These are phyloP conservation scores for Morpho deidamia DNA, from an alignment of 2,888 invertebrate genomes.

Conservation along the genomic window DNA sequence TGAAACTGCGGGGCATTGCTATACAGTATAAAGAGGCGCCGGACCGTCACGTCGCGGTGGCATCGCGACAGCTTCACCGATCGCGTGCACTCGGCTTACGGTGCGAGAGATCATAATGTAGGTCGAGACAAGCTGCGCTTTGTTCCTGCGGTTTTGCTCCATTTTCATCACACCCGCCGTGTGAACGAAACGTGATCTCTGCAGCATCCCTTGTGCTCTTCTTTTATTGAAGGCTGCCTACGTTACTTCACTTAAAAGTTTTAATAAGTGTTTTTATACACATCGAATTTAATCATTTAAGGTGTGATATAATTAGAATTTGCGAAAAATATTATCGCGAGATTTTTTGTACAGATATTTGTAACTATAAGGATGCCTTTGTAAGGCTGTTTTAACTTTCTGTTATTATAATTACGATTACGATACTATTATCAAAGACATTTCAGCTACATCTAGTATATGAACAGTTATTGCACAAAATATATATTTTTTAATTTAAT, in stretches of 20 bases:
- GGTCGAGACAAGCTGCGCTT: slow-evolving; percentile 27
- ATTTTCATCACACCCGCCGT: slow-evolving; percentile 65
- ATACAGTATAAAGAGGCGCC: too few relatives aligned
- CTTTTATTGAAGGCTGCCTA: slow-evolving; percentile 1
- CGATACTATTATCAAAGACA: too few relatives aligned
- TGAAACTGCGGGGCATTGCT: too few relatives aligned
- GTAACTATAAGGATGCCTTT: too few relatives aligned
- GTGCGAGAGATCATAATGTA: slow-evolving; percentile 48
- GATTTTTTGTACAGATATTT: too few relatives aligned
- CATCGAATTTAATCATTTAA: background rate
- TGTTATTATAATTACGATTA: too few relatives aligned
- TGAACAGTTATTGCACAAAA: too few relatives aligned
- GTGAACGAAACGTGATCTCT: slow-evolving; percentile 63
- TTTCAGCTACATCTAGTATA: too few relatives aligned
- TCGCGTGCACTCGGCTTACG: background rate
- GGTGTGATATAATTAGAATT: too few relatives aligned
- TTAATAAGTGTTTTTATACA: background rate
- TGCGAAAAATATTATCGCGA: too few relatives aligned
- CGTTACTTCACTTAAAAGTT: background rate
- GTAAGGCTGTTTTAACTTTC: too few relatives aligned
- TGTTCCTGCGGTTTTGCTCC: slow-evolving; percentile 38
- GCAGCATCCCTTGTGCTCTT: background rate
- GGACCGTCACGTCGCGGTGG: background rate
- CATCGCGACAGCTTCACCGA: background rate
- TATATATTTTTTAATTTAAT: too few relatives aligned